Conservation (phyloP, 2,113 vertebrate genomes). For the Otolemur garnettii region DNA sequence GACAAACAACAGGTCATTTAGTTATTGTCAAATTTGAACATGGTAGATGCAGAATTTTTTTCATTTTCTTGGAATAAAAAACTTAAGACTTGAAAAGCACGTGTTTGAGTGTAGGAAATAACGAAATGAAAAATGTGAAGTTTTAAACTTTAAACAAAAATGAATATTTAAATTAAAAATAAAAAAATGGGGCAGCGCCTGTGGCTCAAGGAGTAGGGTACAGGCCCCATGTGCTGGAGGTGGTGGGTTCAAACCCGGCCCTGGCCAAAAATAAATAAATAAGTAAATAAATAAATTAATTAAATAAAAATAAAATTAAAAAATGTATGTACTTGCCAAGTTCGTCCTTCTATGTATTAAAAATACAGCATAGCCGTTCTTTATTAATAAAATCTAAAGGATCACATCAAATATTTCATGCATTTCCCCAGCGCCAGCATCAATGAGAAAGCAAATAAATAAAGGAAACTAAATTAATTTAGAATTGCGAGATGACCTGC, state of each 20-base stretch:
- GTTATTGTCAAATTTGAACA: not conserved
- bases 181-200: not conserved
- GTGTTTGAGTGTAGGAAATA: not conserved
- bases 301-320: not conserved
- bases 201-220: too few relatives aligned
- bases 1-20: not conserved
- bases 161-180: not conserved
- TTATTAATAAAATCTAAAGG: not conserved
- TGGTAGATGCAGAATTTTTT: not conserved
- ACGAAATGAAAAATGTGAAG: not conserved
- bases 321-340: not conserved
- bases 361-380: not conserved
- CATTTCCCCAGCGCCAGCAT: not conserved
- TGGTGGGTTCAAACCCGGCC: too few relatives aligned
- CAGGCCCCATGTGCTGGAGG: too few relatives aligned
- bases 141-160: conserved; percentile 11
- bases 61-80: not conserved
- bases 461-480: conserved; percentile 12
- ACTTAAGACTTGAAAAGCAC: not conserved
- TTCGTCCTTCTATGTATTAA: not conserved
- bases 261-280: too few relatives aligned
- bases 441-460: not conserved
- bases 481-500: not conserved
- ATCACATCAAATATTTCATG: not conserved
- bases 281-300: too few relatives aligned